Evolutionary conservation across 2,797 vertebrate genomes (phyloP), one percentile per base, ranked within the genome.

Genomic region (Syncerus caffer): DNA sequence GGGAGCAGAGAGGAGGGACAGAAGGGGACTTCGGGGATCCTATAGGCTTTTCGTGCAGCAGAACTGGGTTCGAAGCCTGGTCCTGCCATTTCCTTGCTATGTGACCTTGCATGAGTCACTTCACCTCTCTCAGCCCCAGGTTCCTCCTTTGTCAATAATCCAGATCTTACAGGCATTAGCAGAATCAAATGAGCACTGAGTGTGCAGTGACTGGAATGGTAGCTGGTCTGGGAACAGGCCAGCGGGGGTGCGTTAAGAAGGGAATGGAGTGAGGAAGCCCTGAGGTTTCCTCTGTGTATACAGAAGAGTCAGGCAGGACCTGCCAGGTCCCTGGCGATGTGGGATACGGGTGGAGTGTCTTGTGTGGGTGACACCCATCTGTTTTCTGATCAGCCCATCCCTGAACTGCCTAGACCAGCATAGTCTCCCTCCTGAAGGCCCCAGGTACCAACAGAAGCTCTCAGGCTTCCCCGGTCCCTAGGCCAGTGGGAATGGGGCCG

Each of bases 101-200:
- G 95, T 98, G 95, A 95, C 80, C 27, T 96, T 97, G 62, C 15
- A 15, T 74, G 62, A 94, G 71, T 96, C 83, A 64, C 76, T 55
- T 94, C 38, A 90, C 14, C 60, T 87, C 85, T 96, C 79, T 90
- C 93, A 95, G 82, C 34, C 51, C 83, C 8, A 42, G 55, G 25
- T 83, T 93, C 80, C 11, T 92, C 38, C 51, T 78, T 42, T 27
- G 53, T 84, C 88, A 90, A n/a, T 94, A 89, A 95, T 87, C 58
- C 74, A 21, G 93, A 85, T 74, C 31, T 93, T 64, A 67, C 6
- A 97, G 97, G 47, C 80, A n/a, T 85, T 89, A 67, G 76, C 93
- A 92, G 62, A 89, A 60, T 76, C 83, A 78, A 67, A 67, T 27
- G 86, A 96, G 64, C 38, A 76, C 23, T 42, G 58, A 38, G 15